A percentile compares a stretch with the other conserved stretches of the same genome.
Evolutionary conservation across 2,888 invertebrate genomes (phyloP).

Genomic region (Exephanes ischioxanthus): DNA sequence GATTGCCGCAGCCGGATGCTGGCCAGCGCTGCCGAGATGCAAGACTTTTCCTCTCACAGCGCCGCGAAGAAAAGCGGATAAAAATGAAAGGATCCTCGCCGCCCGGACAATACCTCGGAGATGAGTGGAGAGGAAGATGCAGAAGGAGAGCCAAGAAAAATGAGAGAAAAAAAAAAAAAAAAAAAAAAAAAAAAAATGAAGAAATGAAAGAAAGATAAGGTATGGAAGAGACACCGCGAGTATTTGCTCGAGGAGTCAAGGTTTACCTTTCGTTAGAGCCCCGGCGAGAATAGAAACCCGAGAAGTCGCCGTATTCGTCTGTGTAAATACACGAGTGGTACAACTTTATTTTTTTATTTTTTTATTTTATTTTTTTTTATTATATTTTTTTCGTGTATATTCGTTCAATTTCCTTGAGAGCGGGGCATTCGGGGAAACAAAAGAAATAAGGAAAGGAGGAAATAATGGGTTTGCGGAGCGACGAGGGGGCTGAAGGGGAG

Average conservation of each 20-base stretch:
- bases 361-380: constrained; percentile 8
- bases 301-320: constrained; percentile 49
- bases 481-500: constrained; percentile 36
- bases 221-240: constrained; percentile 58
- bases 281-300: constrained; percentile 52
- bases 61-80: constrained; percentile 53
- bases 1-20: constrained; percentile 29
- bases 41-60: constrained; percentile 34
- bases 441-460: constrained; percentile 40
- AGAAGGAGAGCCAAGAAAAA: constrained; percentile 32
- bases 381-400: constrained; percentile 32
- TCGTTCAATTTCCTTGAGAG: constrained; percentile 59
- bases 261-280: constrained; percentile 82
- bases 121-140: constrained; percentile 38
- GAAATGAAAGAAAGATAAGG: constrained; percentile 57
- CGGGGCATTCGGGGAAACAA: constrained; percentile 40
- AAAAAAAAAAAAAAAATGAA: constrained; percentile 58
- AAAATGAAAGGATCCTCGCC: constrained; percentile 65
- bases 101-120: constrained; percentile 61
- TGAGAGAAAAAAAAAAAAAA: constrained; percentile 54
- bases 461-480: constrained; percentile 27
- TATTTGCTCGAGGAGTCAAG: constrained; percentile 77
- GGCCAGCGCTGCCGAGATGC: neutral
- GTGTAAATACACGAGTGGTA: constrained; percentile 49
- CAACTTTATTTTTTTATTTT: constrained; percentile 27